These are phyloP conservation scores for Drosophila paranaensis DNA, from an alignment of 2,888 invertebrate species.

Conservation along the genomic window DNA sequence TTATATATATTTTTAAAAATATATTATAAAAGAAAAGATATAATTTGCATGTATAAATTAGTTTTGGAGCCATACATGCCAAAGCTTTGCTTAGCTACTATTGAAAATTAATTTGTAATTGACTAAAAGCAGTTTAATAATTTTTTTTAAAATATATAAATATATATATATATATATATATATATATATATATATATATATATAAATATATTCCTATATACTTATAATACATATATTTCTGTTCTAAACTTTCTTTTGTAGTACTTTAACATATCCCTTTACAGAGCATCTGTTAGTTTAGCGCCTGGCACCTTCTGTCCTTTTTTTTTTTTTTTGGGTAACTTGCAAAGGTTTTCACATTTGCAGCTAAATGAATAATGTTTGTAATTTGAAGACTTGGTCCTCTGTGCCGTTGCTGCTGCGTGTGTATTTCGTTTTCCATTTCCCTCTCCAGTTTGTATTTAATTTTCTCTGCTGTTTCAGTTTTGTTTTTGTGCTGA, in stretches of 20 bases:
- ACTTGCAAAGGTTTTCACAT: constrained; percentile 1
- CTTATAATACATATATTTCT: too few relatives aligned
- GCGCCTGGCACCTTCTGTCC: neutral
- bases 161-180: too few relatives aligned
- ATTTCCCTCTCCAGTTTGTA: constrained; percentile 41
- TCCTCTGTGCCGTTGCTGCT: constrained; percentile 1
- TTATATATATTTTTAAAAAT: too few relatives aligned
- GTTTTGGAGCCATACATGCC: too few relatives aligned
- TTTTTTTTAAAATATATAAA: too few relatives aligned
- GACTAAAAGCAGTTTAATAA: too few relatives aligned
- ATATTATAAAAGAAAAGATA: too few relatives aligned
- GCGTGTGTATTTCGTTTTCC: constrained; percentile 23
- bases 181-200: too few relatives aligned
- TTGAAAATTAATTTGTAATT: too few relatives aligned
- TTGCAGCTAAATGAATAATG: constrained; percentile 38
- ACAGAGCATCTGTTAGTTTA: constrained; percentile 6
- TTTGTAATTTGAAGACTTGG: constrained; percentile 32
- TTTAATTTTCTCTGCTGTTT: constrained; percentile 3
- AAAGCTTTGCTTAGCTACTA: too few relatives aligned
- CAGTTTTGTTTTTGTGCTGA: constrained; percentile 23
- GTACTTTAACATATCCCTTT: neutral
- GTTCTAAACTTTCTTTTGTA: neutral
- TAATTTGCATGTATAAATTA: too few relatives aligned
- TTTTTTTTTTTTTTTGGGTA: neutral
- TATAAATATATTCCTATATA: too few relatives aligned